Conservation (phyloP, 2,888 invertebrate species). For the Metalampra italica region DNA sequence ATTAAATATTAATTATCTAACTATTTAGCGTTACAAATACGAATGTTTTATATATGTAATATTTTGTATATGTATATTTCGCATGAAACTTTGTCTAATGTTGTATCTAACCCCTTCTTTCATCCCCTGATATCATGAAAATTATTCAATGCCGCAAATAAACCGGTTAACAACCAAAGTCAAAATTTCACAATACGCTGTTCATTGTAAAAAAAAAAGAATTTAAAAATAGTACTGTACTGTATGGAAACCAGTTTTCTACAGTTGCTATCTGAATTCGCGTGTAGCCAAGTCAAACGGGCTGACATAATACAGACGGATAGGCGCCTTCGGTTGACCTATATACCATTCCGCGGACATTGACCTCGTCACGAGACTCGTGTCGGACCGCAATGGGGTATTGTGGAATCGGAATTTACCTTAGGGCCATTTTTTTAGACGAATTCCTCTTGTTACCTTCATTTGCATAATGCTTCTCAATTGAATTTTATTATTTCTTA, state of each 20-base stretch:
- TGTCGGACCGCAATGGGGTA: constrained; percentile 39
- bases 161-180: constrained; percentile 44
- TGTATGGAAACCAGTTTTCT: constrained; percentile 42
- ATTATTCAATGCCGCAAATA: constrained; percentile 41
- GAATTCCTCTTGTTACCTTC: constrained; percentile 25
- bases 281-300: constrained; percentile 33
- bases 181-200: constrained; percentile 18
- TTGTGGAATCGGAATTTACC: neutral
- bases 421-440: constrained; percentile 13
- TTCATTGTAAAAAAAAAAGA: constrained; percentile 29
- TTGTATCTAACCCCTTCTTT: constrained; percentile 46
- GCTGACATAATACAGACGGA: constrained; percentile 65
- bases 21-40: neutral
- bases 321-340: constrained; percentile 72
- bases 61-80: neutral
- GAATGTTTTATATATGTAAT: neutral
- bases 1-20: too few species aligned
- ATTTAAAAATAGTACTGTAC: constrained; percentile 40
- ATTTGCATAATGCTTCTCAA: neutral
- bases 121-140: constrained; percentile 28
- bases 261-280: constrained; percentile 41
- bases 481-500: too few species aligned
- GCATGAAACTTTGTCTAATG: constrained; percentile 18
- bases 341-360: constrained; percentile 66
- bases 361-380: constrained; percentile 58